A percentile compares a stretch with the other conserved stretches of the same genome.
phyloP scores from a whole-genome alignment of 2,113 vertebrate species.

The Hippocampus abdominalis region DNA sequence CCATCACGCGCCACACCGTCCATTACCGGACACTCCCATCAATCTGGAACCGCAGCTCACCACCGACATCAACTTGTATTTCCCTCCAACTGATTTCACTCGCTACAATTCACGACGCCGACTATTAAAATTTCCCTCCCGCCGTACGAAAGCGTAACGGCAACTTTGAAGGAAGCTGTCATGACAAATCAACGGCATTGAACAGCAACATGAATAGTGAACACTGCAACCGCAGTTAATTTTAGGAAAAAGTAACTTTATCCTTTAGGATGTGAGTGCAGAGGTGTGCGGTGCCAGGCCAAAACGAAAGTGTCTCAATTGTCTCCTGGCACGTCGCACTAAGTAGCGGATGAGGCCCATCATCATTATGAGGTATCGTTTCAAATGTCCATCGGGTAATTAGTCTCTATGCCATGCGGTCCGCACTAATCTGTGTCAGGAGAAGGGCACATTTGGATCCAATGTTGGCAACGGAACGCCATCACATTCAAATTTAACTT shows the following conservation, averaged over 20 bases:
- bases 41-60: conserved; percentile 46
- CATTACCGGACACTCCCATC: conserved; percentile 39
- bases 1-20: conserved; percentile 62
- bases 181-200: conserved; percentile 45
- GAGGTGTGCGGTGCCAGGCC: conserved; percentile 31
- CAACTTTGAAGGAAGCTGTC: conserved; percentile 32
- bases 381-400: conserved; percentile 50
- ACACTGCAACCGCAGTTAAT: conserved; percentile 31
- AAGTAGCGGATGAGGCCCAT: conserved; percentile 46
- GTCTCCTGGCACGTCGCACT: conserved; percentile 48
- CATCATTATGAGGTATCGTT: conserved; percentile 53
- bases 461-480: conserved; percentile 23
- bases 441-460: conserved; percentile 36
- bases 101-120: conserved; percentile 27
- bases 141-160: conserved; percentile 30
- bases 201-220: conserved; percentile 37
- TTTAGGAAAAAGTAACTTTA: conserved; percentile 48
- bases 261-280: conserved; percentile 24
- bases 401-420: conserved; percentile 44
- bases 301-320: conserved; percentile 53
- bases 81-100: conserved; percentile 46
- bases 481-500: conserved; percentile 40
- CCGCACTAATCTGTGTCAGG: conserved; percentile 45
- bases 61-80: conserved; percentile 46
- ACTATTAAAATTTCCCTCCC: conserved; percentile 43